Evolutionary conservation across 2,888 invertebrate species (phyloP), one percentile per base, ranked within the genome.

Genomic region (Lamproptera curius): DNA sequence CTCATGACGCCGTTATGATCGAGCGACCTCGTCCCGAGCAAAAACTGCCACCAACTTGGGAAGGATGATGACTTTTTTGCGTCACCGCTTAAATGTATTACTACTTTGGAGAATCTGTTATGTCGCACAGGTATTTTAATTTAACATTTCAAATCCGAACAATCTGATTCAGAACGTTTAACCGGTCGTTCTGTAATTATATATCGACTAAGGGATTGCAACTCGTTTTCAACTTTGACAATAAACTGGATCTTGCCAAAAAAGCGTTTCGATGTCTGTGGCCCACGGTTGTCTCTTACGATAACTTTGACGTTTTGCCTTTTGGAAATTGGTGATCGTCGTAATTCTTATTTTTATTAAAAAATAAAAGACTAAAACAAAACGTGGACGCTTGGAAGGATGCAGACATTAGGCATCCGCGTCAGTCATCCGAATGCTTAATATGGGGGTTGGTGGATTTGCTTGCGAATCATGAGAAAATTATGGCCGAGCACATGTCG

Each of bases 381-480:
- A 51, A 54, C 54, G n/a, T 54, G 56, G 54, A 69, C 70, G 70
- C 72, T 68, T 71, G 71, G 66, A 64, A 68, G 65, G 65, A 74
- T 64, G 66, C 71, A 70, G 67, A 72, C 75, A 76, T 79, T 73
- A 81, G 75, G 74, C 76, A 74, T 72, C 73, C 76, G 72, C 69
- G 70, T 73, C 80, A 71, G 36, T 50, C 49, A 61, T 73, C 76
- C 82, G 84, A 81, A 76, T 82, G 74, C 75, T 74, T 85, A 86
- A 86, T 86, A 78, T 75, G 74, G 72, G 82, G 83, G 74, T 81
- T 69, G 67, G 67, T 84, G 76, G 81, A 85, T 84, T 83, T 84
- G 76, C 76, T 76, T 67, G 80, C 74, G 82, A 82, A 82, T 84
- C 84, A 83, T 79, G 86, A 81, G 85, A 83, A 85, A 86, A 87